phyloP scores from a whole-genome alignment of 2,888 invertebrate genomes.

The Lasioglossum zephyrum region DNA sequence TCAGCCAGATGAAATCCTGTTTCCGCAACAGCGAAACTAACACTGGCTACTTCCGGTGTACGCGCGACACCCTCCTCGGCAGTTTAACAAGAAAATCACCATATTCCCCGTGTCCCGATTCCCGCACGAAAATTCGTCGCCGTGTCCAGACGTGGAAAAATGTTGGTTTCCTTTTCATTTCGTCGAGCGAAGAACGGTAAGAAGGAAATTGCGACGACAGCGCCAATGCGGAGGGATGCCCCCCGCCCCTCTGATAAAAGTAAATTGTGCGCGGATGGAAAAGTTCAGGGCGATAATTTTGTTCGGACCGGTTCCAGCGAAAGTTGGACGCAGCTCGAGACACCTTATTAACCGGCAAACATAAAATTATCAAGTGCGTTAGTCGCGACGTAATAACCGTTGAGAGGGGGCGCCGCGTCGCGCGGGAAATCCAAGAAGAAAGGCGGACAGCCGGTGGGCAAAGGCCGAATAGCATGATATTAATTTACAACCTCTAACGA shows the following conservation, averaged over 20 bases:
- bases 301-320: not conserved
- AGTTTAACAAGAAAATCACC: not conserved
- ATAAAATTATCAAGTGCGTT: slow-evolving; percentile 36
- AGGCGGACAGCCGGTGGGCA: not conserved
- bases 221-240: not conserved
- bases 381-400: slow-evolving; percentile 12
- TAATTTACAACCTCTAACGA: slow-evolving; percentile 60
- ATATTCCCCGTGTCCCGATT: not conserved
- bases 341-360: slow-evolving; percentile 19
- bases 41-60: slow-evolving; percentile 3
- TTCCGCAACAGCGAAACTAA: slow-evolving; percentile 36
- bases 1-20: slow-evolving; percentile 10
- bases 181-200: not conserved
- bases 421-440: slow-evolving; percentile 10
- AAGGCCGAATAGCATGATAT: slow-evolving; percentile 27
- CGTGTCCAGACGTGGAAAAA: not conserved
- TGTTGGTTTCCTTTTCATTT: not conserved
- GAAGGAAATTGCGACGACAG: not conserved
- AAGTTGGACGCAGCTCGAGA: slow-evolving; percentile 18
- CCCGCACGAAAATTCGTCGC: not conserved
- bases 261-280: not conserved
- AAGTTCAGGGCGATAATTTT: slow-evolving; percentile 2
- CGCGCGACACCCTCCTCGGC: not conserved
- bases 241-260: not conserved
- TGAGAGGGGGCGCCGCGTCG: not conserved